A percentile compares a stretch with the other conserved stretches of the same genome.
phyloP scores from a whole-genome alignment of 2,888 invertebrate genomes.

The Amiota communis region DNA sequence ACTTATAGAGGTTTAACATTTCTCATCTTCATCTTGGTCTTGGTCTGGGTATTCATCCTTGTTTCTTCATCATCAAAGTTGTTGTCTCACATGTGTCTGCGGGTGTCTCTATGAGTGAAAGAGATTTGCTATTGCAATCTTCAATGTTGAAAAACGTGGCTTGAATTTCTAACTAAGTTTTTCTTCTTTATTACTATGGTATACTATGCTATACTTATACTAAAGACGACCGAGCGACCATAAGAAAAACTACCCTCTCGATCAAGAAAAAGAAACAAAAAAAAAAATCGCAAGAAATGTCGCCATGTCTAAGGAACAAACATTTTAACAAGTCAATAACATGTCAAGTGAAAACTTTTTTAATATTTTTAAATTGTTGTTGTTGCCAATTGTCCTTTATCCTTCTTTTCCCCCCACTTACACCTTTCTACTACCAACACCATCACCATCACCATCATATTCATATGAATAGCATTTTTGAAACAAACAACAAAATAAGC shows the following conservation, averaged over 20 bases:
- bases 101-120: constrained; percentile 34
- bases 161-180: constrained; percentile 60
- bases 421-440: not conserved
- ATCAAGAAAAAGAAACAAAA: constrained; percentile 36
- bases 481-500: constrained; percentile 1
- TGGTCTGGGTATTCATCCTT: no score
- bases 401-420: not conserved
- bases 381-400: constrained; percentile 29
- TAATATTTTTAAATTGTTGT: constrained; percentile 65
- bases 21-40: no score
- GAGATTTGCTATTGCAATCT: constrained; percentile 59
- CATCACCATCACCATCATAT: not conserved
- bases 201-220: not conserved
- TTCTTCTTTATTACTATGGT: not conserved
- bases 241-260: constrained; percentile 56
- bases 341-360: constrained; percentile 67
- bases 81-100: constrained; percentile 4
- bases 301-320: constrained; percentile 47
- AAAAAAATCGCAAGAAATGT: constrained; percentile 51
- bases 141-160: constrained; percentile 64
- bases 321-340: constrained; percentile 67
- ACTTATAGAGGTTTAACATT: no score
- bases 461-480: constrained; percentile 21
- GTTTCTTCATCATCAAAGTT: not conserved
- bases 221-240: constrained; percentile 12